Evolutionary conservation across 2,797 vertebrate genomes (phyloP).

Genomic region (Moxostoma hubbsi): DNA sequence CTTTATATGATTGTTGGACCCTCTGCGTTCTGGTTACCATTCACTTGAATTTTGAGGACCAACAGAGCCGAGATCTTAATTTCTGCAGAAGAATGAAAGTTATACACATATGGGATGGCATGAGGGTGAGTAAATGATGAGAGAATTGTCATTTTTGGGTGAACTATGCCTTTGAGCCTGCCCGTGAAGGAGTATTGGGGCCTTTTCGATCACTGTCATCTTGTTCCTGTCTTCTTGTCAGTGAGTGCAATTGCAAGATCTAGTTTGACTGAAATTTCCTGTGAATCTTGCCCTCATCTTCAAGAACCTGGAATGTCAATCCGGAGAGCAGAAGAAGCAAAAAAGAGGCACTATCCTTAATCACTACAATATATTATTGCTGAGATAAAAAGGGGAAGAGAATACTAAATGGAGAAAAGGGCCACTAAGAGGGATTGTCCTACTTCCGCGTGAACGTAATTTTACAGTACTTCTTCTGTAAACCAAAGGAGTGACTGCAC

Average conservation of each 20-base stretch:
- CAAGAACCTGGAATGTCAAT: conserved; percentile 41
- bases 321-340: conserved; percentile 20
- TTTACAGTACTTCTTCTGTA: conserved; percentile 31
- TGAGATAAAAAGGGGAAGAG: conserved; percentile 18
- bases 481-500: conserved; percentile 50
- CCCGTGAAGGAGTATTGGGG: conserved; percentile 39
- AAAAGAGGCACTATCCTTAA: conserved; percentile 28
- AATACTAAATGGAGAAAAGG: conserved; percentile 1
- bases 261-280: conserved; percentile 40
- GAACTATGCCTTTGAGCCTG: conserved; percentile 23
- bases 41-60: no score
- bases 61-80: no score
- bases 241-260: conserved; percentile 45
- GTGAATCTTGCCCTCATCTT: conserved; percentile 45
- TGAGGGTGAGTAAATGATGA: no score
- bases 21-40: no score
- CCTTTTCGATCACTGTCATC: conserved; percentile 51
- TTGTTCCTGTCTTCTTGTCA: conserved; percentile 40
- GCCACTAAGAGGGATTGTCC: conserved; percentile 29
- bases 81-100: no score
- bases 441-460: conserved; percentile 38
- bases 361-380: conserved; percentile 38
- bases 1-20: no score
- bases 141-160: no score
- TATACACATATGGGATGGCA: no score